phyloP scores from a whole-genome alignment of 53 echinoderm and acorn worm genomes.

The Paracentrotus lividus region DNA sequence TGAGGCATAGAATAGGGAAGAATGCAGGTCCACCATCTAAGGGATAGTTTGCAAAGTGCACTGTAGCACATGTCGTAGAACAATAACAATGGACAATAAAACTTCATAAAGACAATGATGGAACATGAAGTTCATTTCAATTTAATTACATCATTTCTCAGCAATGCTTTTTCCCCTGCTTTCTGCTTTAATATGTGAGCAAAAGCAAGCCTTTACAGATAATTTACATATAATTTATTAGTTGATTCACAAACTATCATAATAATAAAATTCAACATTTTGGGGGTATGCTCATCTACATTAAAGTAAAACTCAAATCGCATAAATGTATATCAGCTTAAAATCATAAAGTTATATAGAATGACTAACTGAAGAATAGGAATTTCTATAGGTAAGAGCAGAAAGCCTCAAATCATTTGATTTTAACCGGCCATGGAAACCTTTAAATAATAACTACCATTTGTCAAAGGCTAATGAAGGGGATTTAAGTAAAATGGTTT shows the following conservation, averaged over 20 bases:
- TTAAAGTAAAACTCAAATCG: not conserved
- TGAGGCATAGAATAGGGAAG: no score
- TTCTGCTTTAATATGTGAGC: not conserved
- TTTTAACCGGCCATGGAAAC: not conserved
- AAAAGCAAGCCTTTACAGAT: slow-evolving; percentile 50
- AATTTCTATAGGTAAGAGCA: not conserved
- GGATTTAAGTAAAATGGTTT: no score
- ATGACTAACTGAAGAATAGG: not conserved
- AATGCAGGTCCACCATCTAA: no score
- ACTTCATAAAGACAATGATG: not conserved
- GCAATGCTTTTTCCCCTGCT: not conserved
- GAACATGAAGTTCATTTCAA: slow-evolving; percentile 13
- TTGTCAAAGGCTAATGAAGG: no score
- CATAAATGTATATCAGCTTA: slow-evolving; percentile 23
- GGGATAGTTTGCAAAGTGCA: no score
- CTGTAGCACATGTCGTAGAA: no score
- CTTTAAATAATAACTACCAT: not conserved
- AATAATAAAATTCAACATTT: not conserved
- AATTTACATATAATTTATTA: slow-evolving; percentile 60
- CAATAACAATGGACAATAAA: no score
- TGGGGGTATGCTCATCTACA: not conserved
- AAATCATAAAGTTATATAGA: not conserved
- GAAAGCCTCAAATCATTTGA: not conserved
- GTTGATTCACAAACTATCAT: slow-evolving; percentile 42
- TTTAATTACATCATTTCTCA: slow-evolving; percentile 46